phyloP scores from a whole-genome alignment of 2,797 vertebrate species.

The Okamejei kenojei region DNA sequence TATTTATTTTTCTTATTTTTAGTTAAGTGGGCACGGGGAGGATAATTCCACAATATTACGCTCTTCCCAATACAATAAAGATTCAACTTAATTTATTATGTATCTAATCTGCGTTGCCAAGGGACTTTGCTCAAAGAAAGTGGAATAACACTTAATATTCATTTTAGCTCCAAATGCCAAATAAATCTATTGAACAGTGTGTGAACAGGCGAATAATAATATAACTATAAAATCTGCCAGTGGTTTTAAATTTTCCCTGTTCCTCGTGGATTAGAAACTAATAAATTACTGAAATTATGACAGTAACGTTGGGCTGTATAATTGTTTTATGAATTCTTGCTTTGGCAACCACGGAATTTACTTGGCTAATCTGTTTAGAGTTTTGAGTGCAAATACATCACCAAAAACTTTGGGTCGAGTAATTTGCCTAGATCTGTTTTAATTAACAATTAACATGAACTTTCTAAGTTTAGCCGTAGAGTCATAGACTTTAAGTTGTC shows the following conservation, averaged over 20 bases:
- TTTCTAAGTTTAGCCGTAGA: neutral
- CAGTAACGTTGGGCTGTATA: neutral
- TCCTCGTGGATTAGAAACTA: neutral
- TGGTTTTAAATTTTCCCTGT: neutral
- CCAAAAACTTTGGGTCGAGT: neutral
- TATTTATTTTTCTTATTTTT: too few relatives aligned
- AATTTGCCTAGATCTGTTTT: neutral
- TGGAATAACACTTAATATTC: neutral
- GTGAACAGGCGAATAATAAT: neutral
- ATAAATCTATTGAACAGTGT: neutral
- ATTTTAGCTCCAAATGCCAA: neutral
- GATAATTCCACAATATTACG: neutral
- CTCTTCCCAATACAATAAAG: neutral
- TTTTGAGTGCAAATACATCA: neutral
- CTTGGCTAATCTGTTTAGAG: neutral
- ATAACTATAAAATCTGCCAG: neutral
- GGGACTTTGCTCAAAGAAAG: neutral
- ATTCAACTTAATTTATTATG: neutral
- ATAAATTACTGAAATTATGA: constrained; percentile 1
- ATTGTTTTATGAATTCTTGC: neutral
- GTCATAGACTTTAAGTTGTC: too few relatives aligned
- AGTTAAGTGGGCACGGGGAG: too few relatives aligned
- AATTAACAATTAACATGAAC: neutral
- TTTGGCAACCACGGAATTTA: neutral
- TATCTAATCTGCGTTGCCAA: neutral